Base-by-base conservation (phyloP, 2,113 vertebrate species). In the Clupea harengus region DNA sequence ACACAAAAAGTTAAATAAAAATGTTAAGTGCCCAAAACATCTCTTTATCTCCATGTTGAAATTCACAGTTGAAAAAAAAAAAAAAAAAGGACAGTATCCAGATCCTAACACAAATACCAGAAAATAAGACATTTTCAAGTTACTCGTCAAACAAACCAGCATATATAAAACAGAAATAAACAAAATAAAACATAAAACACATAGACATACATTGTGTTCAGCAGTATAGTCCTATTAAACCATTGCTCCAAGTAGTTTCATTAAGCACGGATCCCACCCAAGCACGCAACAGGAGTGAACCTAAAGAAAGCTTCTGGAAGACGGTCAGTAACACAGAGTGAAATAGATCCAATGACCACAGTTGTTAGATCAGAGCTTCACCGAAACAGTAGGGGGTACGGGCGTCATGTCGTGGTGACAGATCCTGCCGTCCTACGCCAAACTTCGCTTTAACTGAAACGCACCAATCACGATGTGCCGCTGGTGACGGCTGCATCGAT, bases 81-180 rank as follows among this genome's bases (percentile, higher is more conserved):
- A 2, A 32, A 72, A 20, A 20, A 64, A 81, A 92, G 94, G 93
- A 92, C 72, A 78, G 25, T 78, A 32, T 78, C 25, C n/a, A 44
- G 78, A 82, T 6, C 20, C n/a, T 83, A 50, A 86, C 4, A 45
- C 54, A 0, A 86, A 9, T 32, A 78, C 72, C 93, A 93, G 92
- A 91, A 93, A 92, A 91, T 86, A 89, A 81, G 6, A 28, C 45
- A 81, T 60, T 91, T 93, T 94, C 92, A 93, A 94, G 92, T 94
- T 94, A 92, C 91, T 83, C 86, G 75, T 81, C 88, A 91, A 92
- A 81, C 93, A 90, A 93, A 90, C 72, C 72, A 78, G 72, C 72
- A 91, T 60, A 93, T 93, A 94, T 91, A 92, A 93, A 90, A 92
- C 81, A 85, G 85, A 90, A 92, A 87, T 87, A 85, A 84, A 87